Base-by-base conservation (phyloP, 2,888 invertebrate species). In the Cryptocephalus moraei region DNA sequence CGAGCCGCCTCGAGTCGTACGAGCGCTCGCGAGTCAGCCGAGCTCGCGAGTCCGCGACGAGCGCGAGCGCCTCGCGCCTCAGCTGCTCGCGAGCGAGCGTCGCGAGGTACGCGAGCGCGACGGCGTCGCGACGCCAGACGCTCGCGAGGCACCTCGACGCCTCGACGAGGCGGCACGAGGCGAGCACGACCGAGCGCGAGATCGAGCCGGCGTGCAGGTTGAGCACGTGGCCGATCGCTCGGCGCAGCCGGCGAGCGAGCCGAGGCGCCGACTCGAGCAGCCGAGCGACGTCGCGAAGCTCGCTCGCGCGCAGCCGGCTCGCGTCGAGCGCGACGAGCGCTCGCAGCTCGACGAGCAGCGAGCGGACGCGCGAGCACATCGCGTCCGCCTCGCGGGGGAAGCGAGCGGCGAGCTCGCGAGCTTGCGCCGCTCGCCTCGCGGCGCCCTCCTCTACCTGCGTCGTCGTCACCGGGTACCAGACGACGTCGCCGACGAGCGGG, bases 151-250 rank as follows among this genome's bases (percentile, higher is more conserved):
- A 78, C 72, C 91, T 90, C 34, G 92, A 70, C 50, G 89, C 75
- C 68, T 93, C 91, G 46, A 91, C 76, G 22, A 92, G 75, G 61
- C 85, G 82, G 71, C 91, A 92, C n/a, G n/a, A n/a, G n/a, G n/a
- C n/a, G n/a, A n/a, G n/a, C n/a, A n/a, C n/a, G 43, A 93, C 72
- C 3, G 81, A 76, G 53, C 86, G 74, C 9, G 91, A 77, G 36
- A 82, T 80, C 33, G 79, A 79, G 11, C 80, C 75, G 72, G 58
- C 85, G 78, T 62, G 86, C 76, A 73, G 80, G 76, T 67, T 86
- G 73, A 60, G 89, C 62, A 56, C 87, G 86, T 75, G 73, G 41
- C 68, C 69, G n/a, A 75, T 60, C 8, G 65, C 63, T 51, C 77
- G 78, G 57, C 64, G 66, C 14, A 75, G 73, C 57, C 71, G 72